Evolutionary conservation across 2,797 vertebrate genomes (phyloP).

Genomic region (Hemibagrus guttatus): DNA sequence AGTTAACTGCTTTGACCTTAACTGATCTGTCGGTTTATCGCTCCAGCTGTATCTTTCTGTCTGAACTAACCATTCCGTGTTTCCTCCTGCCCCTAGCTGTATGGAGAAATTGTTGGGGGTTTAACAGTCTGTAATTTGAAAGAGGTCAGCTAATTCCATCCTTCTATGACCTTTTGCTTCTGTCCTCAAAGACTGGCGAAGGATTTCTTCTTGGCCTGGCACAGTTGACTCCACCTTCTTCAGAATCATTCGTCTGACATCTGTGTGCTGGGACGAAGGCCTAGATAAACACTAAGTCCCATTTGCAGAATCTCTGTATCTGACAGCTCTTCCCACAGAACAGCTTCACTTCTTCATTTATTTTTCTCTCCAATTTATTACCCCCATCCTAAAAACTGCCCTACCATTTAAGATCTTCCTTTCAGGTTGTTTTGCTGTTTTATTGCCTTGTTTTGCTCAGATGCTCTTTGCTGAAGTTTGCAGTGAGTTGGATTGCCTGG

Average conservation of each 20-base stretch:
- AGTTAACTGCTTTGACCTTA: not conserved
- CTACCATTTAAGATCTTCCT: slow-evolving; percentile 8
- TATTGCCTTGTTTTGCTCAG: slow-evolving; percentile 36
- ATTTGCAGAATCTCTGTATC: slow-evolving; percentile 47
- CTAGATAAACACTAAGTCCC: slow-evolving; percentile 43
- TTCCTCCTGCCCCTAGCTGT: not conserved
- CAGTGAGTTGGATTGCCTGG: slow-evolving; percentile 68
- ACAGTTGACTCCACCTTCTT: slow-evolving; percentile 53
- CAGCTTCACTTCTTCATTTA: not conserved
- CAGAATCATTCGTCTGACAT: slow-evolving; percentile 50
- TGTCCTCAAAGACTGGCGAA: slow-evolving; percentile 21
- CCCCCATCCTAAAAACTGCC: not conserved
- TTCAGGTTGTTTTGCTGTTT: slow-evolving; percentile 6
- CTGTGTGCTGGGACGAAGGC: slow-evolving; percentile 36
- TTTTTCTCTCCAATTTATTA: not conserved
- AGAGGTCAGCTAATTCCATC: slow-evolving; percentile 48
- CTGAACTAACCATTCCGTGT: not conserved
- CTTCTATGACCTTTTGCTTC: slow-evolving; percentile 47
- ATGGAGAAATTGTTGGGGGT: not conserved
- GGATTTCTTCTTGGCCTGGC: slow-evolving; percentile 30
- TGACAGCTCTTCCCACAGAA: slow-evolving; percentile 42
- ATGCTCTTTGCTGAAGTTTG: slow-evolving; percentile 71
- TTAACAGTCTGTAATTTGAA: slow-evolving; percentile 51
- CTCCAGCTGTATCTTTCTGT: not conserved
- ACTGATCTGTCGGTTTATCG: not conserved